A percentile compares a stretch with the other conserved stretches of the same genome.
Conservation (phyloP, 2,888 invertebrate genomes). For the Chelonus formosanus region DNA sequence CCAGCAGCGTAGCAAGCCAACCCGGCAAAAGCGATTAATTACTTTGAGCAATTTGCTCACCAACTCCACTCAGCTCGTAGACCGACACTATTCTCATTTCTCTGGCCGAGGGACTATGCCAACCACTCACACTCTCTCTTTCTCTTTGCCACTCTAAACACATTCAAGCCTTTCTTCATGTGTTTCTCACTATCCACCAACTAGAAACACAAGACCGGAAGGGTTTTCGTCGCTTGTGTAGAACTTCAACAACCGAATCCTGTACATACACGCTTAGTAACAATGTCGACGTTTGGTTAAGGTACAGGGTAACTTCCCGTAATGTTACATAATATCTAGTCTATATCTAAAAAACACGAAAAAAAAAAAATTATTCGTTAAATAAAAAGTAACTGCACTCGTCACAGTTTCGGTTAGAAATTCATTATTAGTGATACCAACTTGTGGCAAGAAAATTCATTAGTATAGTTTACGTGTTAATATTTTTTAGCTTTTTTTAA, state of each 20-base stretch:
- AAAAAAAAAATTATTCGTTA: too few species aligned
- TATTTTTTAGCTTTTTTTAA: too few species aligned
- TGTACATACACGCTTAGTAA: slow-evolving; percentile 26
- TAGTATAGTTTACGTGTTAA: too few species aligned
- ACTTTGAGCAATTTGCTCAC: slow-evolving; percentile 65
- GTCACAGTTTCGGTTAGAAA: too few species aligned
- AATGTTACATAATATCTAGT: slow-evolving; percentile 48
- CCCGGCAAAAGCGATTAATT: slow-evolving; percentile 65
- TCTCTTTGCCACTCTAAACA: slow-evolving; percentile 25
- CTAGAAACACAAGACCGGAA: slow-evolving; percentile 33
- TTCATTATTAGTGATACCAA: too few species aligned
- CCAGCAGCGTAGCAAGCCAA: slow-evolving; percentile 59
- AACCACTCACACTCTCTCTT: slow-evolving; percentile 32
- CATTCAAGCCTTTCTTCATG: slow-evolving; percentile 32
- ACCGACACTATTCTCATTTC: slow-evolving; percentile 65
- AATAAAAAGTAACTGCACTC: too few species aligned
- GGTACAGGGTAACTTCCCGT: slow-evolving; percentile 54
- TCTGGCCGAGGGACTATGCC: slow-evolving; percentile 51
- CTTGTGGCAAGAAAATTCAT: too few species aligned
- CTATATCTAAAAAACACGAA: background rate
- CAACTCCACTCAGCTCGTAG: slow-evolving; percentile 63
- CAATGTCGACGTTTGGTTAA: slow-evolving; percentile 44
- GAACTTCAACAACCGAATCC: slow-evolving; percentile 30
- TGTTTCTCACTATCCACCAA: slow-evolving; percentile 32
- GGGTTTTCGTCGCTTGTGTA: slow-evolving; percentile 26